These are phyloP conservation scores for Porites rus DNA, from an alignment of 92 coral and sea anemone species.

Conservation along the genomic window DNA sequence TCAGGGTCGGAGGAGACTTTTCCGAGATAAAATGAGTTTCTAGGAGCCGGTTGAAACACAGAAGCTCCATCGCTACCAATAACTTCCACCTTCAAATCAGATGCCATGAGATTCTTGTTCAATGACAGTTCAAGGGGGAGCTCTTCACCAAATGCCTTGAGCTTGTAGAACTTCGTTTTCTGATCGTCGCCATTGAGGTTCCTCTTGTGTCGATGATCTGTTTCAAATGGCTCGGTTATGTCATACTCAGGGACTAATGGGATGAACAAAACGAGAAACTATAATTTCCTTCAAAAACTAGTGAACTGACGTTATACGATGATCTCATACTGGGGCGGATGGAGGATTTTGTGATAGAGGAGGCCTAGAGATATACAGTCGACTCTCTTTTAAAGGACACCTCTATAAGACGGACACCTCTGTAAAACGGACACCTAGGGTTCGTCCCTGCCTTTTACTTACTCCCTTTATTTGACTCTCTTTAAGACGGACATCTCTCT, in stretches of 20 bases:
- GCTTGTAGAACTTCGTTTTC: constrained; percentile 5
- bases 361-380: too few relatives aligned
- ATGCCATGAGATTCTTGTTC: constrained; percentile 27
- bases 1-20: constrained; percentile 15
- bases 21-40: constrained; percentile 33
- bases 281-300: too few relatives aligned
- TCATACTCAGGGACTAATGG: constrained; percentile 60
- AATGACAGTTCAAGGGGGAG: constrained; percentile 10
- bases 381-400: too few relatives aligned
- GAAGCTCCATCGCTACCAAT: constrained; percentile 12
- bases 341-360: too few relatives aligned
- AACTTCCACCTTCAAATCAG: constrained; percentile 27
- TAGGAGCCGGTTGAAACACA: constrained; percentile 14
- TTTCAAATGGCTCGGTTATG: constrained; percentile 25
- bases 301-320: too few relatives aligned
- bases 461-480: too few relatives aligned
- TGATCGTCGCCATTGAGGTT: background rate
- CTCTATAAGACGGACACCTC: too few relatives aligned
- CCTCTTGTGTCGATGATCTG: constrained; percentile 14
- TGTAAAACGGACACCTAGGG: too few relatives aligned
- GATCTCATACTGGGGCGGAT: too few relatives aligned
- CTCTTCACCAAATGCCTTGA: constrained; percentile 31
- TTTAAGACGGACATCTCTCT: too few relatives aligned
- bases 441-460: too few relatives aligned
- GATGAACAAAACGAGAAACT: too few relatives aligned